These are phyloP conservation scores for Pygoscelis antarcticus DNA, from an alignment of 2,113 vertebrate genomes.

Conservation along the genomic window DNA sequence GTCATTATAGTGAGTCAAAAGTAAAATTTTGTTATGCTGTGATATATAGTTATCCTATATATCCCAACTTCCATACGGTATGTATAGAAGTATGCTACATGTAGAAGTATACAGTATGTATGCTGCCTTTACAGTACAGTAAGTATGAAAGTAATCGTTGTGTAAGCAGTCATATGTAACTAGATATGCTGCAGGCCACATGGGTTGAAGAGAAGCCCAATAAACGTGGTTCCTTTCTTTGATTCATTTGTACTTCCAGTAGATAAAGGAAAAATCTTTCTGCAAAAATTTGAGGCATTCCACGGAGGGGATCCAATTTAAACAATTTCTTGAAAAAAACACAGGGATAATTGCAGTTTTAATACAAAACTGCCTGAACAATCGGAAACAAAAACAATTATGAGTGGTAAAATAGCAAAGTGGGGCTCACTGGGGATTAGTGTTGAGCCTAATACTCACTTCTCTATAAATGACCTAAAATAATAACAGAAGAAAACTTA, in stretches of 20 bases:
- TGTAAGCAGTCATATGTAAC: neutral
- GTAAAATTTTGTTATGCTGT: neutral
- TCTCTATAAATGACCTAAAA: neutral
- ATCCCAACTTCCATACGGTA: neutral
- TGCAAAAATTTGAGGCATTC: neutral
- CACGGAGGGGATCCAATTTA: neutral
- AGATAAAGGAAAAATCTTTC: neutral
- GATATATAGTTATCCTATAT: neutral
- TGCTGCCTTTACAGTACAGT: neutral
- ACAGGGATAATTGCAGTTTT: neutral
- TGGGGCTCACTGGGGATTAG: neutral
- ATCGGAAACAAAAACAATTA: neutral
- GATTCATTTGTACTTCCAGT: neutral
- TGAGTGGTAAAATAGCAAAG: neutral
- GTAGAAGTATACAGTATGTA: neutral
- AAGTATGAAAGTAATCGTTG: accelerated
- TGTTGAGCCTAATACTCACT: neutral
- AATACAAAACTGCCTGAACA: neutral
- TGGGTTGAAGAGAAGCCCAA: neutral
- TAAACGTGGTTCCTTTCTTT: neutral
- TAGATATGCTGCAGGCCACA: neutral
- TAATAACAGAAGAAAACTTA: neutral
- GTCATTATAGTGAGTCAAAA: neutral
- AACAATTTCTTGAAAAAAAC: neutral
- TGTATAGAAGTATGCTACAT: neutral